Base-by-base conservation (phyloP, 92 coral and sea anemone genomes). In the Zoanthus gigantus region DNA sequence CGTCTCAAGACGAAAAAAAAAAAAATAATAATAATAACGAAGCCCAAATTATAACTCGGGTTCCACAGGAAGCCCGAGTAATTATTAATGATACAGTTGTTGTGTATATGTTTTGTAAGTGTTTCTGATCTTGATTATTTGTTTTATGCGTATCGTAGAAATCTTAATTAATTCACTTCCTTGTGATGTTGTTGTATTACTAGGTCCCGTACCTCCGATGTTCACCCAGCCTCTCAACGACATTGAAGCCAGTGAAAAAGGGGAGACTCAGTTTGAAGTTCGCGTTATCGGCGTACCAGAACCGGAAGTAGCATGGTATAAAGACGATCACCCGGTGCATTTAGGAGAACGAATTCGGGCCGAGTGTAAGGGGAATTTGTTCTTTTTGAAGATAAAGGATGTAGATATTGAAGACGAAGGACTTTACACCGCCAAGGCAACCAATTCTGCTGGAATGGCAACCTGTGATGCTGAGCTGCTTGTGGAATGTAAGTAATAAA, bases 401-500 rank as follows among this genome's bases (percentile, higher is more conserved):
- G 87, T 92, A 10, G 94, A 91, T 69, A 83, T 90, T 29, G 94
- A 93, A 68, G 98, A 96, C 63, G 93, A 91, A 42, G 98, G 98
- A 48, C 74, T 87, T 7, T 96, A 96, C 86, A 91, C 91, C 16
- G 95, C 97, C 66, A 85, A 91, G 75, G 97, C 98, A 4, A 91
- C 79, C 45, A 96, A 96, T 78, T 71, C 74, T 31, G 98, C 87
- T 48, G 98, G 98, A 71, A 89, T 88, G 85, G 96, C 94, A 66
- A 50, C 90, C 11, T 86, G 96, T 37, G 86, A 76, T 44, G 95
- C 94, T 28, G 93, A 87, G 31, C 88, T 94, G 7, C 86, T 79
- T 84, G 94, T 94, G 23, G 95, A 94, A 82, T 92, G 95, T 92
- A 90, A 87, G 95, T 48, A 7, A 11, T 4, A 50, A 50, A 50